These are phyloP conservation scores for Tokudaia muenninki DNA, from an alignment of 2,797 vertebrate species.

Conservation along the genomic window DNA sequence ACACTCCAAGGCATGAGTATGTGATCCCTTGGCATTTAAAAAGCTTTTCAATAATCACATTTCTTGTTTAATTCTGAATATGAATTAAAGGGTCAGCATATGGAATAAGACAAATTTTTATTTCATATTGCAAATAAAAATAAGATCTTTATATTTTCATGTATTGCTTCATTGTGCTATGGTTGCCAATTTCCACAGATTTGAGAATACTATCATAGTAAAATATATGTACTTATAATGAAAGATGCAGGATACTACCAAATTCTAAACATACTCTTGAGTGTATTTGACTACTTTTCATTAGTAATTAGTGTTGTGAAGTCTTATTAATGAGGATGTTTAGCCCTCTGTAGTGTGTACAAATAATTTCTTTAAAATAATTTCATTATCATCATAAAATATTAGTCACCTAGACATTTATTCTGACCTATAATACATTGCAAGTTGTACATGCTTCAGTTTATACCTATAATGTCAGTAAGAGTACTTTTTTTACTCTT, in stretches of 20 bases:
- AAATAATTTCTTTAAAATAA: background rate
- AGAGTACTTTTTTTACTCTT: conserved; percentile 22
- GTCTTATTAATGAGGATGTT: background rate
- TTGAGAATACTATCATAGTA: background rate
- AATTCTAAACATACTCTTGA: background rate
- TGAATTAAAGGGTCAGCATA: conserved; percentile 39
- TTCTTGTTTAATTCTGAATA: conserved; percentile 61
- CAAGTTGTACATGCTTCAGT: background rate
- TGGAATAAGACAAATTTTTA: conserved; percentile 25
- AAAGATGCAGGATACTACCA: background rate
- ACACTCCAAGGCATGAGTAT: background rate
- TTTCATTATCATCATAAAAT: background rate
- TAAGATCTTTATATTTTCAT: background rate
- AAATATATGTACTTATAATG: background rate
- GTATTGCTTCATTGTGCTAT: conserved; percentile 20
- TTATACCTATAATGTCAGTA: conserved; percentile 28
- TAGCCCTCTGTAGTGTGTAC: background rate
- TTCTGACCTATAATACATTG: background rate
- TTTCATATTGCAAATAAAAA: conserved; percentile 18
- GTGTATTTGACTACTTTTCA: background rate
- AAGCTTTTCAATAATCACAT: conserved; percentile 61
- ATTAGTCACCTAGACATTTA: background rate
- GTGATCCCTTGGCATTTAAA: conserved; percentile 61
- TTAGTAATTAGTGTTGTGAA: background rate
- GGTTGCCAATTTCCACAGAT: background rate